These are phyloP conservation scores for Teleogryllus oceanicus DNA, from an alignment of 2,888 invertebrate species.

Conservation along the genomic window DNA sequence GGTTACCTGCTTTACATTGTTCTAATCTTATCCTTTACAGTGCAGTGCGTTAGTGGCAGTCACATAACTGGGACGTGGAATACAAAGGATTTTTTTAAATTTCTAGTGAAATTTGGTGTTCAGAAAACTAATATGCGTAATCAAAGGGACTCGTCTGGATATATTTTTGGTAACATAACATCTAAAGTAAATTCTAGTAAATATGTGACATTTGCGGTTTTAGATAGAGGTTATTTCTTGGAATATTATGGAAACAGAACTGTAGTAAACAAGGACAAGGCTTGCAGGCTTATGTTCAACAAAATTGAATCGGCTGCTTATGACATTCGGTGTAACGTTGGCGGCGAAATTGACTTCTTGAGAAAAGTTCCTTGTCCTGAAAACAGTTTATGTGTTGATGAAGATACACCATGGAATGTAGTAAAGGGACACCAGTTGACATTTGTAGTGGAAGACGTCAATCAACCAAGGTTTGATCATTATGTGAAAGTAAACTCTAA, in stretches of 20 bases:
- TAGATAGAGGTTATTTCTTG: slow-evolving; percentile 83
- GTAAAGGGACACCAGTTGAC: slow-evolving; percentile 89
- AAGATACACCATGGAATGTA: slow-evolving; percentile 80
- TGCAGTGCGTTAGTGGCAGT: slow-evolving; percentile 43
- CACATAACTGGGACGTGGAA: slow-evolving; percentile 64
- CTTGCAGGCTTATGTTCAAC: slow-evolving; percentile 84
- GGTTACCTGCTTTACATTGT: not conserved
- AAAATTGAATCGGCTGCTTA: slow-evolving; percentile 78
- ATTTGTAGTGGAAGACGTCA: slow-evolving; percentile 83
- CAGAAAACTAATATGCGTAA: slow-evolving; percentile 90
- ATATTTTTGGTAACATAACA: slow-evolving; percentile 93
- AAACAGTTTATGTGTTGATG: slow-evolving; percentile 76
- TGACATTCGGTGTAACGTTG: slow-evolving; percentile 75
- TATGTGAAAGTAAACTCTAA: too few relatives aligned
- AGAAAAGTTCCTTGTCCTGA: slow-evolving; percentile 80
- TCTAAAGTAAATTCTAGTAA: slow-evolving; percentile 62
- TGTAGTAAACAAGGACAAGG: slow-evolving; percentile 61
- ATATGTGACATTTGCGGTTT: slow-evolving; percentile 79
- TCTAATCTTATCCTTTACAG: not conserved
- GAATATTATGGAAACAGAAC: slow-evolving; percentile 83
- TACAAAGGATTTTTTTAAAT: slow-evolving; percentile 77
- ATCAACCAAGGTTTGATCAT: slow-evolving; percentile 73
- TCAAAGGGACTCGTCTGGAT: slow-evolving; percentile 83
- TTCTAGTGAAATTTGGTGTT: slow-evolving; percentile 92
- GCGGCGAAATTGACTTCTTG: slow-evolving; percentile 68